These are phyloP conservation scores for Tigriopus californicus DNA, from an alignment of 2,888 invertebrate genomes.

Conservation along the genomic window DNA sequence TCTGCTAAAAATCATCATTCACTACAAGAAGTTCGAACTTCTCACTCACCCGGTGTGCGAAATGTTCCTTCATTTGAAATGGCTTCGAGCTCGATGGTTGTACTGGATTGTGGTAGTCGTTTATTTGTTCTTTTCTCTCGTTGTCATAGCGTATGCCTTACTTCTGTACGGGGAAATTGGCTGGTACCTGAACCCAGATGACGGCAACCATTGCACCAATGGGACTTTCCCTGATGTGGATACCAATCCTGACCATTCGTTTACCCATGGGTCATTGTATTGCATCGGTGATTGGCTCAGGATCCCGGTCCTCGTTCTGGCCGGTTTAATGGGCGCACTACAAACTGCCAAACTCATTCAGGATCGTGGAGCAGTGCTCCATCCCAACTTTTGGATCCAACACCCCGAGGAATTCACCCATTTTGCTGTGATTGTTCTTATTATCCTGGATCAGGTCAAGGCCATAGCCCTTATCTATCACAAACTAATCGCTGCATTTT, in stretches of 20 bases:
- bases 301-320: not conserved
- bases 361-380: not conserved
- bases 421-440: not conserved
- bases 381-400: not conserved
- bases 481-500: not conserved
- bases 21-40: constrained; percentile 1
- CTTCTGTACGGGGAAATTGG: not conserved
- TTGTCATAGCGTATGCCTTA: not conserved
- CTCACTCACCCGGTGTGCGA: constrained; percentile 2
- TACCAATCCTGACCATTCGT: not conserved
- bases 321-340: not conserved
- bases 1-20: constrained; percentile 2
- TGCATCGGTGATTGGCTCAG: not conserved
- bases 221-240: not conserved
- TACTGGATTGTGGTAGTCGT: not conserved
- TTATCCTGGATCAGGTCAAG: not conserved
- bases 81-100: not conserved
- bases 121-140: not conserved
- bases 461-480: not conserved
- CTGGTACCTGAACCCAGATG: not conserved
- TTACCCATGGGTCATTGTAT: not conserved
- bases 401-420: not conserved
- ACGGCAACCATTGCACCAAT: not conserved
- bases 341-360: not conserved
- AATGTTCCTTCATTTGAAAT: not conserved